phyloP scores from a whole-genome alignment of 2,888 invertebrate species.

The Liopterus haemorrhoidalis region DNA sequence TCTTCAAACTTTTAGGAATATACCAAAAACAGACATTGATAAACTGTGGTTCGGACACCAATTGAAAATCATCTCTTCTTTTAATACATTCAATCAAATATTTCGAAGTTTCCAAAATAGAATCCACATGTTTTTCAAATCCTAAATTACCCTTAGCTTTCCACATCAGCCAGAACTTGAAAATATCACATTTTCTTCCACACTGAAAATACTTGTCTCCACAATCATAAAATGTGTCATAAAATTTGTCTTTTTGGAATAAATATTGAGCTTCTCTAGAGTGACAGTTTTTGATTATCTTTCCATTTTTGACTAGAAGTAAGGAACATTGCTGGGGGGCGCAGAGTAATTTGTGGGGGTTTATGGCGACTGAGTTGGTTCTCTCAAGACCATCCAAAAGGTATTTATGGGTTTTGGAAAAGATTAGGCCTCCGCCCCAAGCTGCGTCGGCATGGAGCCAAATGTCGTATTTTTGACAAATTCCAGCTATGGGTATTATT shows the following conservation, averaged over 20 bases:
- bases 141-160: conserved; percentile 57
- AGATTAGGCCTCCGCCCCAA: conserved; percentile 56
- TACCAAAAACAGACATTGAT: conserved; percentile 71
- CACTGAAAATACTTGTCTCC: conserved; percentile 63
- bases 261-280: conserved; percentile 51
- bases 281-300: conserved; percentile 46
- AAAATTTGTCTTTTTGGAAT: conserved; percentile 54
- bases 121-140: conserved; percentile 50
- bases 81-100: conserved; percentile 46
- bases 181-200: conserved; percentile 62
- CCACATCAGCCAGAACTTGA: conserved; percentile 70
- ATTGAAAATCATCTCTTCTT: conserved; percentile 42
- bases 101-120: conserved; percentile 47
- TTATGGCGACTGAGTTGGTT: conserved; percentile 55
- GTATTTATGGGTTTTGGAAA: conserved; percentile 48
- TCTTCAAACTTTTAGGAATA: conserved; percentile 50
- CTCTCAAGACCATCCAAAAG: conserved; percentile 51
- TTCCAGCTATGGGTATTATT: conserved; percentile 47
- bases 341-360: conserved; percentile 58
- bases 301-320: conserved; percentile 44
- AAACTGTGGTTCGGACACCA: conserved; percentile 53
- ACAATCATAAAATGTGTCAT: conserved; percentile 48
- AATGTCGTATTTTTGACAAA: conserved; percentile 48
- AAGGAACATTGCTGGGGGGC: conserved; percentile 54
- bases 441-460: conserved; percentile 58